Evolutionary conservation across 2,113 vertebrate species (phyloP).

Genomic region (Sminthopsis crassicaudata): DNA sequence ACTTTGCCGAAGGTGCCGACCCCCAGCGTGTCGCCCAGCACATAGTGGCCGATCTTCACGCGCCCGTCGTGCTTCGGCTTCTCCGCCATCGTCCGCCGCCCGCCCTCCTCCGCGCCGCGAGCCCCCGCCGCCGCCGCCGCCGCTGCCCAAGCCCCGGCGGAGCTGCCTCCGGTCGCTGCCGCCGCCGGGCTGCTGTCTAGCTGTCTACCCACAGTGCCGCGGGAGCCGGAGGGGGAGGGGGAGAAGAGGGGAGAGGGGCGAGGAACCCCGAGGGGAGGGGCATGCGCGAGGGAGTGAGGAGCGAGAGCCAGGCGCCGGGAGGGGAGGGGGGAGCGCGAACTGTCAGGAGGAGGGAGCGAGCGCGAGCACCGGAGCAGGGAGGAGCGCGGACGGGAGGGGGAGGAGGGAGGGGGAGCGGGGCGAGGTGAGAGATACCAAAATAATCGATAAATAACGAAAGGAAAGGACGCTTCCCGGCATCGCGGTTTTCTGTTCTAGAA

Average conservation of each 20-base stretch:
- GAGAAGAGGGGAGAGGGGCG: too few species aligned
- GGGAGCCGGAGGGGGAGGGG: neutral
- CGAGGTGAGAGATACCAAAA: neutral
- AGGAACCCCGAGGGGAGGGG: neutral
- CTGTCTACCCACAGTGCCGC: neutral
- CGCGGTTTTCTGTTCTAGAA: too few species aligned
- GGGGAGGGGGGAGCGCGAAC: too few species aligned
- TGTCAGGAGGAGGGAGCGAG: neutral
- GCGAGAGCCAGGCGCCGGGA: fast-evolving
- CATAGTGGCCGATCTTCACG: constrained; percentile 97
- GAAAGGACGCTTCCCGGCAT: neutral
- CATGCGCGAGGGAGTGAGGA: neutral
- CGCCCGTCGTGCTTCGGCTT: constrained; percentile 95
- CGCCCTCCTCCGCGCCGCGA: constrained; percentile 2
- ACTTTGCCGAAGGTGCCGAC: constrained; percentile 99
- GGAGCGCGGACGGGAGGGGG: neutral
- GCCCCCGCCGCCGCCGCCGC: constrained; percentile 40
- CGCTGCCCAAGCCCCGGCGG: constrained; percentile 54
- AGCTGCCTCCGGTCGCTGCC: neutral
- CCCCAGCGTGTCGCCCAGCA: constrained; percentile 97
- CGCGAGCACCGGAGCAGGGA: fast-evolving
- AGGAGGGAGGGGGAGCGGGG: fast-evolving
- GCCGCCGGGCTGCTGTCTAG: neutral
- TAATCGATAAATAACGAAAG: neutral
- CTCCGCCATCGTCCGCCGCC: constrained; percentile 93